phyloP scores from a whole-genome alignment of 2,113 vertebrate species.

The Mirza zaza region DNA sequence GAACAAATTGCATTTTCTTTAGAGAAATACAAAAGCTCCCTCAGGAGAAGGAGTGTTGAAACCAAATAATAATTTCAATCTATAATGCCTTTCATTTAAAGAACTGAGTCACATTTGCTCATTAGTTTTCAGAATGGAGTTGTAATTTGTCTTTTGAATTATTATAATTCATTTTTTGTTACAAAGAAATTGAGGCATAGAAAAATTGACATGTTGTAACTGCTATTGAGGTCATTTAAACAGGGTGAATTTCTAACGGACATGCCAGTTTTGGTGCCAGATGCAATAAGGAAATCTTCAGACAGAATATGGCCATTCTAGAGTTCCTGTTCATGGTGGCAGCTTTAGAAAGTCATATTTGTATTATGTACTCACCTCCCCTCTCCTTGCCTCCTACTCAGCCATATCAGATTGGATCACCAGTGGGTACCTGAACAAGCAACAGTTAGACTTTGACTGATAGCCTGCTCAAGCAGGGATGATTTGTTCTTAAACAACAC shows the following conservation, averaged over 20 bases:
- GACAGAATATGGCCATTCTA: neutral
- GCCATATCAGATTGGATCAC: neutral
- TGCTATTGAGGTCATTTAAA: neutral
- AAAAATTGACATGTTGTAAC: neutral
- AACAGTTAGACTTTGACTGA: neutral
- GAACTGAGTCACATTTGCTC: neutral
- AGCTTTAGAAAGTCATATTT: neutral
- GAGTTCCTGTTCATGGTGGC: neutral
- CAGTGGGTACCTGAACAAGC: neutral
- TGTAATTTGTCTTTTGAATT: neutral
- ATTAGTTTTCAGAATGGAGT: constrained; percentile 30
- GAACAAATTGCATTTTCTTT: constrained; percentile 39
- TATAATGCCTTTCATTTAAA: constrained; percentile 37
- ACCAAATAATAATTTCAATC: constrained; percentile 55
- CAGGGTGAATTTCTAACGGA: neutral
- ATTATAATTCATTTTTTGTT: neutral
- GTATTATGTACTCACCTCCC: neutral
- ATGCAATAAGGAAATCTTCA: neutral
- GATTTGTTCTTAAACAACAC: neutral
- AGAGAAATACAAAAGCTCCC: neutral
- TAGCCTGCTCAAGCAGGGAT: neutral
- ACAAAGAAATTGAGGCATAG: constrained; percentile 8
- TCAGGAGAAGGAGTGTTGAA: neutral
- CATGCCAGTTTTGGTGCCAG: neutral
- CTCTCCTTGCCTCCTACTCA: neutral